phyloP scores from a whole-genome alignment of 1,140 invertebrate genomes.

The Anthonomus grandis region DNA sequence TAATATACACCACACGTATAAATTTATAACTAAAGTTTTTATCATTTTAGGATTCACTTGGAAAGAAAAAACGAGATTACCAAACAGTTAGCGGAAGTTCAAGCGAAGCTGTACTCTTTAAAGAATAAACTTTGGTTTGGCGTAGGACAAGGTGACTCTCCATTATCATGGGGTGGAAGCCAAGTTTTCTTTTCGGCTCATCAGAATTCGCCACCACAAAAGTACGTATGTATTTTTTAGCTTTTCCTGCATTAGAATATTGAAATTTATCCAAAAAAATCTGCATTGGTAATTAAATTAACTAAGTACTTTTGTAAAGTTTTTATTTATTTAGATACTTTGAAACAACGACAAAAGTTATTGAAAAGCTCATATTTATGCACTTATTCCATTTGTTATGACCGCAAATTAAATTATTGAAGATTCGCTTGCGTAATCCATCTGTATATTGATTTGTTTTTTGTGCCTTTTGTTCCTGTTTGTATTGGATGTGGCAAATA shows the following conservation, averaged over 20 bases:
- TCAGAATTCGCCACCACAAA: slow-evolving; percentile 9
- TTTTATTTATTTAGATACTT: not conserved
- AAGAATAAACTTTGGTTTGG: slow-evolving; percentile 48
- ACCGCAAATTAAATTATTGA: too few relatives aligned
- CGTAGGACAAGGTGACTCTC: slow-evolving; percentile 43
- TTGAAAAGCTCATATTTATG: too few relatives aligned
- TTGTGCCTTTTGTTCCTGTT: too few relatives aligned
- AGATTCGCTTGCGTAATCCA: too few relatives aligned
- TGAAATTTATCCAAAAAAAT: too few relatives aligned
- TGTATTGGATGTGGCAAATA: too few relatives aligned
- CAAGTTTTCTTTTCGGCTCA: slow-evolving; percentile 11
- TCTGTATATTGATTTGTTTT: too few relatives aligned
- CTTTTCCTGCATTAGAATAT: too few relatives aligned
- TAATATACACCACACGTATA: too few relatives aligned
- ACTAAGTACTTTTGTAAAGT: slow-evolving; percentile 4
- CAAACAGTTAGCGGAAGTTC: slow-evolving; percentile 44
- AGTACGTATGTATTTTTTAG: too few relatives aligned
- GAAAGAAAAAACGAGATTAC: slow-evolving; percentile 34
- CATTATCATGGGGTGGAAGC: slow-evolving; percentile 56
- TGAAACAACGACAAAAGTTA: too few relatives aligned
- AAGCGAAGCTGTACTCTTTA: slow-evolving; percentile 43
- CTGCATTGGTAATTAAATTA: not conserved
- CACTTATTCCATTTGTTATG: too few relatives aligned
- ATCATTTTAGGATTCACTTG: slow-evolving; percentile 18
- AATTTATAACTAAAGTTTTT: not conserved